Evolutionary conservation across 2,888 invertebrate genomes (phyloP).

Genomic region (Plemyria rubiginata): DNA sequence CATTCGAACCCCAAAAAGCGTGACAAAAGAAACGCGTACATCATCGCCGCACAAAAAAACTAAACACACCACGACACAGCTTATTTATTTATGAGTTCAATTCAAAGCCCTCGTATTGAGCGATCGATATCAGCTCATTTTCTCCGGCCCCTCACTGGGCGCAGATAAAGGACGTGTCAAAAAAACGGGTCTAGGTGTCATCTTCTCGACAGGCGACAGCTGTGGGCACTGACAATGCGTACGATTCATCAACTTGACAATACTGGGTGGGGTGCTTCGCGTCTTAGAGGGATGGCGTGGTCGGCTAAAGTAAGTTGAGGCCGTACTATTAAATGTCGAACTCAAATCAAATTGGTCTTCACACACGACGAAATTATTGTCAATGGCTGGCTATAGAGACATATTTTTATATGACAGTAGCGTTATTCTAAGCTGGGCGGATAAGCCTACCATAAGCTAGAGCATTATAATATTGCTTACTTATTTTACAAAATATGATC

Average conservation of each 20-base stretch:
- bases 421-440: too few relatives aligned
- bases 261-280: constrained; percentile 69
- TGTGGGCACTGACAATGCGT: constrained; percentile 75
- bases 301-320: background rate
- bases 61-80: constrained; percentile 76
- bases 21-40: constrained; percentile 74
- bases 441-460: too few relatives aligned
- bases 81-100: constrained; percentile 83
- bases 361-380: too few relatives aligned
- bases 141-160: constrained; percentile 67
- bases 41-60: constrained; percentile 65
- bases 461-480: too few relatives aligned
- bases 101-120: constrained; percentile 75
- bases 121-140: constrained; percentile 83
- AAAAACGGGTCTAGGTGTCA: constrained; percentile 79
- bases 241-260: constrained; percentile 78
- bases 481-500: too few relatives aligned
- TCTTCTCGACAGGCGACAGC: constrained; percentile 81
- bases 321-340: too few relatives aligned
- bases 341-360: too few relatives aligned
- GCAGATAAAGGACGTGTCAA: constrained; percentile 72
- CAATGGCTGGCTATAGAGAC: too few relatives aligned
- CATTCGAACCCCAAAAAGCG: constrained; percentile 65
- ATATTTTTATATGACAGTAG: too few relatives aligned
- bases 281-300: constrained; percentile 28